A percentile compares a stretch with the other conserved stretches of the same genome.
Conservation (phyloP, 2,888 invertebrate genomes). For the Agonopterix arenella region DNA sequence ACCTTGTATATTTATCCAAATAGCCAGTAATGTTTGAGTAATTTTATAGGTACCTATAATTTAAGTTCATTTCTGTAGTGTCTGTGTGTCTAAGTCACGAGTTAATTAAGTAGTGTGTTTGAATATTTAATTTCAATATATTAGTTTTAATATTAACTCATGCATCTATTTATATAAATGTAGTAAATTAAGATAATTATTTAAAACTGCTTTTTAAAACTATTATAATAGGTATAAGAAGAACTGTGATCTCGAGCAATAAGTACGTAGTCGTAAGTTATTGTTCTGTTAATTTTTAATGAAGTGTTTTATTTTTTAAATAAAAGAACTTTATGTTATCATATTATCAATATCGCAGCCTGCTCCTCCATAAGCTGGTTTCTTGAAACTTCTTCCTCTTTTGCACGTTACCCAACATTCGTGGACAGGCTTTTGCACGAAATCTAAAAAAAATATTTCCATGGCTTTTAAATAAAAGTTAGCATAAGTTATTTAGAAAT, state of each 20-base stretch:
- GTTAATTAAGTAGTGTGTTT: not conserved
- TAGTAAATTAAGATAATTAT: conserved; percentile 5
- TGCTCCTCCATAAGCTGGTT: conserved; percentile 36
- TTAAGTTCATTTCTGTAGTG: not conserved
- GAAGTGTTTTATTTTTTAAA: conserved; percentile 17
- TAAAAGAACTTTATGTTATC: conserved; percentile 27
- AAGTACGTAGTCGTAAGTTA: conserved; percentile 64
- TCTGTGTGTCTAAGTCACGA: not conserved
- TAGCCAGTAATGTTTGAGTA: no score
- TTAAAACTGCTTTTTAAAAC: conserved; percentile 11
- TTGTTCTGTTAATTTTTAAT: conserved; percentile 39
- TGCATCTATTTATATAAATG: conserved; percentile 12
- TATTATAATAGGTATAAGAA: conserved; percentile 12
- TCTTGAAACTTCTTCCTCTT: conserved; percentile 63
- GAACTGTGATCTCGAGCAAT: conserved; percentile 69
- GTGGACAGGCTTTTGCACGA: conserved; percentile 54
- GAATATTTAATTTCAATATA: not conserved
- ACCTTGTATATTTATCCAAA: not conserved
- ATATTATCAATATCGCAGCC: conserved; percentile 42
- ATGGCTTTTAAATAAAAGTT: not conserved
- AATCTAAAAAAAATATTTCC: conserved; percentile 36
- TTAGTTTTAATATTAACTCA: not conserved
- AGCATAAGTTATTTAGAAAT: no score
- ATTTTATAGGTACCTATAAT: not conserved
- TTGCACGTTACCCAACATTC: conserved; percentile 71